Evolutionary conservation across 2,888 invertebrate species (phyloP).

Genomic region (Drosophila seclusa): DNA sequence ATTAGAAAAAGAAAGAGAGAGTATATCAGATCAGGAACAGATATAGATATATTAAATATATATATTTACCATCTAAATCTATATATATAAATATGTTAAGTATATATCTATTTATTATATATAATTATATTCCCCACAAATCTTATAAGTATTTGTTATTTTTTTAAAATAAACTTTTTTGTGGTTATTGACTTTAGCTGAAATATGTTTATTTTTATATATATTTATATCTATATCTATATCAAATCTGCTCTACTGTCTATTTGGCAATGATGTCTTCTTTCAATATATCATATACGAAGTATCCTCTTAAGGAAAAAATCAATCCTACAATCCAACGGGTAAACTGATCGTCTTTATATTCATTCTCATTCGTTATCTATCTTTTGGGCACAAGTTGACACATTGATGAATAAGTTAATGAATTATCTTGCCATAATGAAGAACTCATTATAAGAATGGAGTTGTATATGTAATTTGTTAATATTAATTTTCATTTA

Average conservation of each 20-base stretch:
- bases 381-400: not conserved
- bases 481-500: not conserved
- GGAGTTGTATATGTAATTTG: not conserved
- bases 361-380: not conserved
- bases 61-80: too few relatives aligned
- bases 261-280: not conserved
- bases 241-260: not conserved
- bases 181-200: not conserved
- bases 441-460: not conserved
- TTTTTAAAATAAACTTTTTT: too few relatives aligned
- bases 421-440: not conserved
- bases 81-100: too few relatives aligned
- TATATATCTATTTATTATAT: too few relatives aligned
- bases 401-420: not conserved
- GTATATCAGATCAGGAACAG: not conserved
- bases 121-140: too few relatives aligned
- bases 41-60: not conserved
- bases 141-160: too few relatives aligned
- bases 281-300: not conserved
- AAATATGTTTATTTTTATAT: not conserved
- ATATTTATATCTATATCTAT: not conserved
- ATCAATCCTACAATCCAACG: not conserved
- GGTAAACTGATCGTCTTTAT: not conserved
- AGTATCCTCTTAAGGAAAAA: not conserved
- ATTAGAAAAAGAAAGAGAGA: not conserved